Evolutionary conservation across 2,888 invertebrate species (phyloP).

Genomic region (Lomographa bimaculata): DNA sequence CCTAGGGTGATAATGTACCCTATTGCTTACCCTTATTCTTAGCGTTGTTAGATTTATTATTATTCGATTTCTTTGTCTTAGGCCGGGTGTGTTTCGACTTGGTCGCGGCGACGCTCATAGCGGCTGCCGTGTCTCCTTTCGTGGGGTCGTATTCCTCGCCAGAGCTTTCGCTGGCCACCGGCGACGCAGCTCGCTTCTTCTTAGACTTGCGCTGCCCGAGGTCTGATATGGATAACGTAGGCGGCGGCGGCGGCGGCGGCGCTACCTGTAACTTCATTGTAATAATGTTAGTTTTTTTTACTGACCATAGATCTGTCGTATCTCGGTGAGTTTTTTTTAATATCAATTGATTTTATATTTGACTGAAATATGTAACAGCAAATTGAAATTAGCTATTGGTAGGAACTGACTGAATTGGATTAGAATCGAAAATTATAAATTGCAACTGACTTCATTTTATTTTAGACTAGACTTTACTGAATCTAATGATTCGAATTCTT

Average conservation of each 20-base stretch:
- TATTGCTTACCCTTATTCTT: conserved; percentile 66
- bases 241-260: conserved; percentile 37
- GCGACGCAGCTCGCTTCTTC: conserved; percentile 71
- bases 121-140: conserved; percentile 65
- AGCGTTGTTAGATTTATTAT: conserved; percentile 44
- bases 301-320: not conserved
- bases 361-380: no score
- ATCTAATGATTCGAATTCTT: no score
- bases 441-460: no score
- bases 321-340: no score
- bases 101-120: conserved; percentile 70
- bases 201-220: conserved; percentile 73
- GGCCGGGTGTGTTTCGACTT: conserved; percentile 62
- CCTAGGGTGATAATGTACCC: no score
- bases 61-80: conserved; percentile 51
- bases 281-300: not conserved
- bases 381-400: no score
- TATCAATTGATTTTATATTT: no score
- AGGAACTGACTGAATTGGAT: no score
- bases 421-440: no score
- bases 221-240: conserved; percentile 67
- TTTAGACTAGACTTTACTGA: no score
- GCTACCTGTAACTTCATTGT: conserved; percentile 38
- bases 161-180: conserved; percentile 69
- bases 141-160: conserved; percentile 78